Evolutionary conservation across 2,888 invertebrate species (phyloP), one percentile per base, ranked within the genome.

Genomic region (Ormyrus labotus): DNA sequence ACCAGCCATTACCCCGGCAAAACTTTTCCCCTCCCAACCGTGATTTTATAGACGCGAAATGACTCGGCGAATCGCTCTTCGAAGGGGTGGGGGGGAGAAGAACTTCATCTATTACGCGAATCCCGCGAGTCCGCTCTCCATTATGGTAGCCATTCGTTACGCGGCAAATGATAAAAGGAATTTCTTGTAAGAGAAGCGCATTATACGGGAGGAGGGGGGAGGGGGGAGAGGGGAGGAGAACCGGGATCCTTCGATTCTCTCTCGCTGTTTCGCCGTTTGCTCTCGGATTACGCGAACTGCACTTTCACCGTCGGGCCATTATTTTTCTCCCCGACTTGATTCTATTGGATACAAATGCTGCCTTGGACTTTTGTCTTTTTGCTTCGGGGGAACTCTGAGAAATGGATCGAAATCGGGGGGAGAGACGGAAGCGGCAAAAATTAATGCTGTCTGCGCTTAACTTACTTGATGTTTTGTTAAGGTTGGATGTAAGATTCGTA

Each of bases 161-260:
- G 11, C 10, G 13, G 34, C 9, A 71, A 71, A 72, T 78, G 58
- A 78, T 68, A 67, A 72, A 73, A 70, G 70, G 64, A 70, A 77
- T 77, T 58, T 58, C 70, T 71, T 58, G 77, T 63, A 69, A 7
- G 70, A 63, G 48, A 69, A 61, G 13, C 47, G 50, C 34, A 51
- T 64, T 13, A 19, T 11, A 9, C 45, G 45, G 45, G 34, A 63
- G 60, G 45, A 72, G 61, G 34, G 34, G 34, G 34, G 1, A 2
- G 34, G 34, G 45, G 34, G 34, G 53, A 71, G 45, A 53, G 61
- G 34, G 10, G 2, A 11, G 55, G 9, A 50, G 51, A 51, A 67
- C 64, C 63, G 53, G 57, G 47, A 34, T 34, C 34, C 34, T 34
- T 34, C 34, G 47, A 61, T 55, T 55, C 13, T 50, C 50, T 19